A percentile compares a stretch with the other conserved stretches of the same genome.
phyloP scores from a whole-genome alignment of 1,140 invertebrate species.

The Zaprionus ornatus region DNA sequence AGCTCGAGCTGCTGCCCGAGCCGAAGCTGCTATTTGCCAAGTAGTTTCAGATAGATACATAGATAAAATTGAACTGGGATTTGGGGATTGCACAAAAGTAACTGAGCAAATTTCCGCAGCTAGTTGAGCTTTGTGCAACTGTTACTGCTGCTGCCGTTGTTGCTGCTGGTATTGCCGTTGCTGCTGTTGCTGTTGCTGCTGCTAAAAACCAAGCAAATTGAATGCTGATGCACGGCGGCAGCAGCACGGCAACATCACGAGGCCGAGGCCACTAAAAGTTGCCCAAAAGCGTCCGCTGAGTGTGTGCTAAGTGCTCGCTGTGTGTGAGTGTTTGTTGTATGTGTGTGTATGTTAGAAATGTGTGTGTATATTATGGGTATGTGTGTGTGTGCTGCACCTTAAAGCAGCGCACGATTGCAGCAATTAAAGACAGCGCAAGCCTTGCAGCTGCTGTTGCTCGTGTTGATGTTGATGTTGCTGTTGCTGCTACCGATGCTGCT shows the following conservation, averaged over 20 bases:
- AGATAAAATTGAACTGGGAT: conserved; percentile 82
- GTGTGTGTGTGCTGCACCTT: conserved; percentile 33
- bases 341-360: conserved; percentile 45
- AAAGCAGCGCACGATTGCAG: conserved; percentile 39
- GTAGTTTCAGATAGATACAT: conserved; percentile 79
- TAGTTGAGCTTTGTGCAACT: conserved; percentile 66
- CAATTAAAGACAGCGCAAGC: conserved; percentile 64
- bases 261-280: conserved; percentile 41
- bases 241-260: conserved; percentile 15
- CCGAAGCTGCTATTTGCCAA: conserved; percentile 59
- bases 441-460: conserved; percentile 14
- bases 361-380: neutral
- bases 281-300: conserved; percentile 28
- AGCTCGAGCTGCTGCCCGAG: conserved; percentile 1
- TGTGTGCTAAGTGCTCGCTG: conserved; percentile 50
- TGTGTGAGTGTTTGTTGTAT: conserved; percentile 32
- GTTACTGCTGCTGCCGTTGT: neutral
- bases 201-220: conserved; percentile 65
- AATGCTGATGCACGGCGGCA: conserved; percentile 62
- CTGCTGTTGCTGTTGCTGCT: conserved; percentile 23
- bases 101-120: conserved; percentile 81
- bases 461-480: neutral
- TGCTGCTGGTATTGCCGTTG: neutral
- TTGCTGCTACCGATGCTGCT: conserved; percentile 6
- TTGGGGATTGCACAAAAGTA: conserved; percentile 81